Conservation (phyloP, 2,113 vertebrate species). For the Pseudonaja textilis region DNA sequence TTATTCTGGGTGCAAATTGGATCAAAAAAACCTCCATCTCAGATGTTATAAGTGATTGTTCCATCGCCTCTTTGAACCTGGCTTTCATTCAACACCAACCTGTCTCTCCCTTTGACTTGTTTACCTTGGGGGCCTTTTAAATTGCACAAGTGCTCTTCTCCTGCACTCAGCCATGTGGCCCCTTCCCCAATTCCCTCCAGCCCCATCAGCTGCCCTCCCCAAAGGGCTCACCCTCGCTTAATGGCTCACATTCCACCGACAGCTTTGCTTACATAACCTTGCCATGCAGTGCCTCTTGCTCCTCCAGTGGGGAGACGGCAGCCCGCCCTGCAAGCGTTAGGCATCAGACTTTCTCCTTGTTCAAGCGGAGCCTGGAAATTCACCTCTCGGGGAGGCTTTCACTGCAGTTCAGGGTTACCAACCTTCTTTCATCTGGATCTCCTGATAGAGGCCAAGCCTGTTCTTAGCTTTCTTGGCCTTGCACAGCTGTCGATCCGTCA, state of each 20-base stretch:
- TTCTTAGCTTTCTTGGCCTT: background rate
- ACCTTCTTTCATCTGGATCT: background rate
- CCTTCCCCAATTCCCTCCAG: background rate
- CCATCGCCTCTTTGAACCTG: background rate
- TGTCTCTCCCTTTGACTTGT: background rate
- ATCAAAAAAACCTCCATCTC: background rate
- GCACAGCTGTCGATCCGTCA: background rate
- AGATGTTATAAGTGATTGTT: background rate
- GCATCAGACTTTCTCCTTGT: background rate
- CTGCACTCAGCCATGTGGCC: background rate
- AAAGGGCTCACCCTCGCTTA: conserved; percentile 43
- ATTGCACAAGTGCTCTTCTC: background rate
- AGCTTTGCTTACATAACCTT: conserved; percentile 67
- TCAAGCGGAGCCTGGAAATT: background rate
- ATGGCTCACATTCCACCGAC: conserved; percentile 62
- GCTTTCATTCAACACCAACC: background rate
- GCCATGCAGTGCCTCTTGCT: conserved; percentile 19
- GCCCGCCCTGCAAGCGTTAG: conserved; percentile 14
- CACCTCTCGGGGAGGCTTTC: background rate
- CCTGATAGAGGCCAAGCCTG: background rate
- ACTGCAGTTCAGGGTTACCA: background rate
- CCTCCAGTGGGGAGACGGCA: conserved; percentile 27
- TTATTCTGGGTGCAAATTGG: background rate
- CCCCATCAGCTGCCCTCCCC: conserved; percentile 7
- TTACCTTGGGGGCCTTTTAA: background rate